A percentile compares a stretch with the other conserved stretches of the same genome.
These are phyloP conservation scores for Macrophya annulata DNA, from an alignment of 2,888 invertebrate genomes.

Conservation along the genomic window DNA sequence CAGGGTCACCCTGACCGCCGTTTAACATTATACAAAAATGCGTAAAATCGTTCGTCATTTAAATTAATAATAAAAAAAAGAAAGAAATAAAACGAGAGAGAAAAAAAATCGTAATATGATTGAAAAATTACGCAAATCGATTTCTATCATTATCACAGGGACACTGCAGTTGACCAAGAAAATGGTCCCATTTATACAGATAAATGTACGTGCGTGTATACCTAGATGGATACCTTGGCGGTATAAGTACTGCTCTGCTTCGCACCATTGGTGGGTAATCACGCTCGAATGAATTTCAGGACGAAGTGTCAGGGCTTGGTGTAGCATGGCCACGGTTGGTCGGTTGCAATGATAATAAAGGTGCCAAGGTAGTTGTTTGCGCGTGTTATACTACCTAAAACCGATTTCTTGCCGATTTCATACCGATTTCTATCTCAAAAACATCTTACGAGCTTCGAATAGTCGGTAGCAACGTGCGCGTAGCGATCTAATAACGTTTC, in stretches of 20 bases:
- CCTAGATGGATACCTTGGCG: not conserved
- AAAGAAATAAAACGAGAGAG: not conserved
- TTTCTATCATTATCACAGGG: slow-evolving; percentile 21
- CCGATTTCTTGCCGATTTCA: slow-evolving; percentile 71
- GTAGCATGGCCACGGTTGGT: slow-evolving; percentile 73
- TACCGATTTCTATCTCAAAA: slow-evolving; percentile 50
- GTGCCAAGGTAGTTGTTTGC: slow-evolving; percentile 77
- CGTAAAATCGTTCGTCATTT: not conserved
- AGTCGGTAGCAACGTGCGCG: not conserved
- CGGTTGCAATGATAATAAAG: slow-evolving; percentile 78
- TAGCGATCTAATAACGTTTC: not conserved
- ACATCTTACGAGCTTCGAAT: not conserved
- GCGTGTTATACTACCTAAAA: slow-evolving; percentile 70
- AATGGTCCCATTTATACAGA: slow-evolving; percentile 7
- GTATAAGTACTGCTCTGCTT: slow-evolving; percentile 42
- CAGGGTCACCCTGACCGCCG: not conserved
- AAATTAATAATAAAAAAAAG: not conserved
- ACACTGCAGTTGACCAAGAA: slow-evolving; percentile 42
- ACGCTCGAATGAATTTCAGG: slow-evolving; percentile 53
- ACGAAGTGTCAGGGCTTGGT: slow-evolving; percentile 48
- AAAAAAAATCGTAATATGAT: not conserved
- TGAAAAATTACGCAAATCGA: slow-evolving; percentile 47
- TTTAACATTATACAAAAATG: not conserved
- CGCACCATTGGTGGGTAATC: slow-evolving; percentile 50
- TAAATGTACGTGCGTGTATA: slow-evolving; percentile 18